Percentiles rank a stretch among this genome's conserved stretches.
phyloP scores from a whole-genome alignment of 2,113 vertebrate species.

The Antechinus flavipes region DNA sequence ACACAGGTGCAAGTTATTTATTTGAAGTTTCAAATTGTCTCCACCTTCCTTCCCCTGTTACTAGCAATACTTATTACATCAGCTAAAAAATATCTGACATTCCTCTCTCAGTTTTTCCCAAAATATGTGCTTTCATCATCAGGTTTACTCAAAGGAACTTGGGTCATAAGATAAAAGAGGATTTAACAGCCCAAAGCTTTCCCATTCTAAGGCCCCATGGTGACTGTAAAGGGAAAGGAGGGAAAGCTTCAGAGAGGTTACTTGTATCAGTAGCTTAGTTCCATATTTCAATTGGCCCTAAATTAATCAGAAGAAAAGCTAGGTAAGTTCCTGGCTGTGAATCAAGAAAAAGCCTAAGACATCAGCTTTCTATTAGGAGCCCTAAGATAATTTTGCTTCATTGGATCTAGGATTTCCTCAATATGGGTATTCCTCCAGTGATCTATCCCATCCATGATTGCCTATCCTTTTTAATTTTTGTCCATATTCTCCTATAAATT shows the following conservation, averaged over 20 bases:
- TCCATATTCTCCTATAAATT: background rate
- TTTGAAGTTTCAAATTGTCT: background rate
- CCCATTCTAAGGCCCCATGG: background rate
- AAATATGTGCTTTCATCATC: constrained; percentile 13
- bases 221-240: background rate
- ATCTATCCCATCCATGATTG: background rate
- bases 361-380: background rate
- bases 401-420: background rate
- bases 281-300: background rate
- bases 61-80: background rate
- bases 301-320: background rate
- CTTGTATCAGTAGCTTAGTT: background rate
- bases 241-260: background rate
- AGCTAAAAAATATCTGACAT: background rate
- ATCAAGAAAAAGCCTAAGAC: background rate
- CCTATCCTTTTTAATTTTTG: background rate
- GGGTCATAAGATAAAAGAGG: constrained; percentile 22
- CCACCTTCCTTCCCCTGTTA: background rate
- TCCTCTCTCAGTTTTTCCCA: background rate
- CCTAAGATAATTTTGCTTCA: background rate
- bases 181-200: constrained; percentile 15
- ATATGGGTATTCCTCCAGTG: background rate
- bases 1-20: background rate
- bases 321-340: background rate
- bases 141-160: background rate